Conservation (phyloP, 2,888 invertebrate species). For the Drosophila merina region DNA sequence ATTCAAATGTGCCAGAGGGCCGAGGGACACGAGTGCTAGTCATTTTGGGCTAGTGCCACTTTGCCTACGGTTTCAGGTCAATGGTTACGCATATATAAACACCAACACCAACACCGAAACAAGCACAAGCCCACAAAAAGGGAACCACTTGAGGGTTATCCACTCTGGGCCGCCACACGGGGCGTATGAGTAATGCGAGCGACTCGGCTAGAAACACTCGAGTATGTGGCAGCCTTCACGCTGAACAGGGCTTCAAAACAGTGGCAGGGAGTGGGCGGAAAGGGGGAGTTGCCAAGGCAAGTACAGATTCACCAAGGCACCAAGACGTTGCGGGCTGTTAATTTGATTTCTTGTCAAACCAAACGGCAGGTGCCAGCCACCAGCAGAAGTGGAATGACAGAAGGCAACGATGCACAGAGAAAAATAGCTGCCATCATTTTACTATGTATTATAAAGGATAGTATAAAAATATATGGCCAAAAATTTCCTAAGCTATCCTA, state of each 20-base stretch:
- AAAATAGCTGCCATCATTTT: neutral
- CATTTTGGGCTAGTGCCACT: conserved; percentile 72
- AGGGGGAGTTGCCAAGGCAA: conserved; percentile 8
- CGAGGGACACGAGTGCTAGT: conserved; percentile 44
- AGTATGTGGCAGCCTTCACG: conserved; percentile 3
- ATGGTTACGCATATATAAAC: conserved; percentile 52
- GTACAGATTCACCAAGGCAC: conserved; percentile 24
- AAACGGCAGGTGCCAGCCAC: conserved; percentile 50
- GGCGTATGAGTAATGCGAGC: conserved; percentile 66
- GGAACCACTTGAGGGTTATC: conserved; percentile 36
- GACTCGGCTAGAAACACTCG: conserved; percentile 38
- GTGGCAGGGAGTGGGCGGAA: neutral
- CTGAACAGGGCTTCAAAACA: conserved; percentile 1
- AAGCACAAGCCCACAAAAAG: conserved; percentile 2
- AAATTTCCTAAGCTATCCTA: neutral
- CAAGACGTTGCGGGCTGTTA: conserved; percentile 67
- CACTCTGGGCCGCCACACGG: conserved; percentile 17
- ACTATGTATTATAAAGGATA: neutral
- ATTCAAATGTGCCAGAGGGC: conserved; percentile 18
- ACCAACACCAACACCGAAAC: conserved; percentile 3
- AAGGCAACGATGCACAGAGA: neutral
- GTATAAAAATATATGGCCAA: neutral
- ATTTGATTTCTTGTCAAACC: conserved; percentile 76
- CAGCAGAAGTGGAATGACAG: conserved; percentile 35
- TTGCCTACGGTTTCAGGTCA: conserved; percentile 66